phyloP scores from a whole-genome alignment of 2,113 vertebrate species.

The Dromas ardeola region DNA sequence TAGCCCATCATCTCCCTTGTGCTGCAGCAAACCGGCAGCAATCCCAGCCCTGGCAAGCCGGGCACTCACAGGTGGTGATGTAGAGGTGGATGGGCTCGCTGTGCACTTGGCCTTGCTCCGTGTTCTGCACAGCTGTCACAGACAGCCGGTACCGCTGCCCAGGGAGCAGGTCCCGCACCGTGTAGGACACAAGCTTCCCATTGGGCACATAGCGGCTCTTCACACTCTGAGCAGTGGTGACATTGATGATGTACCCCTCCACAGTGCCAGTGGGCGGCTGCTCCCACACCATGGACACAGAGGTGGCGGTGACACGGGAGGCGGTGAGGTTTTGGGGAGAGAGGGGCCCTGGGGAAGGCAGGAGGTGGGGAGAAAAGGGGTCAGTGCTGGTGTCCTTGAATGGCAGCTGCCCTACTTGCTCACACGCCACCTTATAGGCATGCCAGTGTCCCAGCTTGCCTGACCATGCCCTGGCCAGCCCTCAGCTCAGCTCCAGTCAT shows the following conservation, averaged over 20 bases:
- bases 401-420: fast-evolving
- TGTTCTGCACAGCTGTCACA: conserved; percentile 81
- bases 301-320: conserved; percentile 80
- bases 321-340: conserved; percentile 89
- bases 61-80: conserved; percentile 86
- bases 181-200: conserved; percentile 83
- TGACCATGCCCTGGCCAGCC: fast-evolving
- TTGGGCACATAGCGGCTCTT: conserved; percentile 92
- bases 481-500: not conserved
- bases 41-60: fast-evolving
- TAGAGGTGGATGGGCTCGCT: conserved; percentile 85
- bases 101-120: conserved; percentile 83
- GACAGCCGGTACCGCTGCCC: conserved; percentile 86
- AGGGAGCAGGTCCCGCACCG: conserved; percentile 84
- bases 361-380: not conserved
- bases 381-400: not conserved
- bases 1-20: fast-evolving
- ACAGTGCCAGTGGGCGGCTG: conserved; percentile 54
- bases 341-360: conserved; percentile 79
- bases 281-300: conserved; percentile 87
- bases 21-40: not conserved
- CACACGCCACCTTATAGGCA: fast-evolving
- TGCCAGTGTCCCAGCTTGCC: not conserved
- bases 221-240: conserved; percentile 86
- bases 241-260: conserved; percentile 92